Evolutionary conservation across 2,113 vertebrate genomes (phyloP).

Genomic region (Charadrius vociferus): DNA sequence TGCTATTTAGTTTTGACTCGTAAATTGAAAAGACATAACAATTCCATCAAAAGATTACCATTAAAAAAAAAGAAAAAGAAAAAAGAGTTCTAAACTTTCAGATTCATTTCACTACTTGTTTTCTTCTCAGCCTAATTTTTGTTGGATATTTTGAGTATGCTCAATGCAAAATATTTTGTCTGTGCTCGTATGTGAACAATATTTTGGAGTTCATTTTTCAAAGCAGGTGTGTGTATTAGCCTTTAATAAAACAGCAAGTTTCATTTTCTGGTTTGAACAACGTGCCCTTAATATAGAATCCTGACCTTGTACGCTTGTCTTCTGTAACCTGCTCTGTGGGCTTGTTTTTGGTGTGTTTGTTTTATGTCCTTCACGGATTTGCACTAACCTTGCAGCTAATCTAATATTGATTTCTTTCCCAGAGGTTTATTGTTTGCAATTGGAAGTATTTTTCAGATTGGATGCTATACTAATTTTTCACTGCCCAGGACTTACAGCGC

Average conservation of each 20-base stretch:
- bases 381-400: constrained; percentile 16
- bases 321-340: constrained; percentile 1
- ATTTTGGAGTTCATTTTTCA: constrained; percentile 1
- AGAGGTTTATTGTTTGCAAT: constrained; percentile 21
- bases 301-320: background rate
- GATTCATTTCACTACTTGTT: background rate
- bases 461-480: background rate
- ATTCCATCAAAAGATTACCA: background rate
- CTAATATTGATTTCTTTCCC: constrained; percentile 33
- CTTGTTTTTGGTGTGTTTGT: background rate
- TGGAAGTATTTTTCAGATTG: constrained; percentile 36
- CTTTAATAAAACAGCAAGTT: background rate
- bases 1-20: background rate
- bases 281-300: background rate
- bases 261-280: background rate
- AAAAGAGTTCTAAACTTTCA: background rate
- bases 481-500: background rate
- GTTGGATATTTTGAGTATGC: background rate
- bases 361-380: background rate
- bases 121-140: background rate
- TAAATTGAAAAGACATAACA: background rate
- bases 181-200: background rate
- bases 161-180: background rate
- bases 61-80: background rate
- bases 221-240: background rate